A percentile compares a stretch with the other conserved stretches of the same genome.
Conservation (phyloP, 2,888 invertebrate genomes). For the Macropis europaea region DNA sequence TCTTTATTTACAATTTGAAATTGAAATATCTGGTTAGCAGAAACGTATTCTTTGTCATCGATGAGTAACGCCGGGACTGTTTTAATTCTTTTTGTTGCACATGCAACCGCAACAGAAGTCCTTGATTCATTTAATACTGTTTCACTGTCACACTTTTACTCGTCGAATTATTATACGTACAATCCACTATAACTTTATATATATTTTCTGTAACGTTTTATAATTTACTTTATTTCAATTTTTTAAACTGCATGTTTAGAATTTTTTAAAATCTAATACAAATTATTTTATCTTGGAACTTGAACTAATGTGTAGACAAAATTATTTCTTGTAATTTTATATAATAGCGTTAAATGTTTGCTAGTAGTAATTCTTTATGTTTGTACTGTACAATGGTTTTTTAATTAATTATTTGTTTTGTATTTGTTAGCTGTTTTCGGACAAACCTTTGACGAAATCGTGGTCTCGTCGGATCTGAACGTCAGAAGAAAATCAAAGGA, state of each 20-base stretch:
- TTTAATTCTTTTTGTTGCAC: background rate
- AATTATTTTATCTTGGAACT: no score
- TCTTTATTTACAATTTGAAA: background rate
- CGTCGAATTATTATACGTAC: no score
- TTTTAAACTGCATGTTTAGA: no score
- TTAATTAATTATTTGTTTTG: background rate
- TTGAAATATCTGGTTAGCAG: background rate
- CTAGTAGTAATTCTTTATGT: no score
- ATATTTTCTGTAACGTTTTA: no score
- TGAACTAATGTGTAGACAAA: no score
- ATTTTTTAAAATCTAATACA: no score
- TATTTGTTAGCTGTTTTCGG: slow-evolving; percentile 69
- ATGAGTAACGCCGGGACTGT: background rate
- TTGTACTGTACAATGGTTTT: background rate
- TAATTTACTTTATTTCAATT: no score
- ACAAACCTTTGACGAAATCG: slow-evolving; percentile 80
- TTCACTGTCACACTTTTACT: background rate
- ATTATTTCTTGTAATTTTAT: no score
- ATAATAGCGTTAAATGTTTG: no score
- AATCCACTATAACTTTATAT: no score
- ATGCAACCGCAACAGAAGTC: background rate
- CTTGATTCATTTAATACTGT: background rate
- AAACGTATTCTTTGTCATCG: background rate
- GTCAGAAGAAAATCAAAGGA: slow-evolving; percentile 77
- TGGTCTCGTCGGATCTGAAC: slow-evolving; percentile 78